Evolutionary conservation across 1,140 invertebrate species (phyloP).

Genomic region (Drosophila lini): DNA sequence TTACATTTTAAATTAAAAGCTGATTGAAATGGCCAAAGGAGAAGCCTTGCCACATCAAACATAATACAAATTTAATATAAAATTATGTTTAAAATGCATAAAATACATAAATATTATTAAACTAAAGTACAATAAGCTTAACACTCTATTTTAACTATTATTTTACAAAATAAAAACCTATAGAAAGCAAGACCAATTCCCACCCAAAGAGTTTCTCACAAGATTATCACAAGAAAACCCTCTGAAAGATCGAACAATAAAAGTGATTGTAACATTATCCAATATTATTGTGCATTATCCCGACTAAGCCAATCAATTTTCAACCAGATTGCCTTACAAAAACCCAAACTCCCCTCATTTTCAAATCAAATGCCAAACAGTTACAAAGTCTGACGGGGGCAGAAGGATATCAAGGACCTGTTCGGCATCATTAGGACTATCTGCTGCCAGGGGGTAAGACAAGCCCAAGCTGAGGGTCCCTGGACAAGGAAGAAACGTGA

Average conservation of each 20-base stretch:
- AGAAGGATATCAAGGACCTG: constrained; percentile 23
- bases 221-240: background rate
- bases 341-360: constrained; percentile 5
- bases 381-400: constrained; percentile 52
- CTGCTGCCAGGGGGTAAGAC: constrained; percentile 52
- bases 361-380: constrained; percentile 42
- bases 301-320: constrained; percentile 35
- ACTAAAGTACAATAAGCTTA: background rate
- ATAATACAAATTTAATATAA: accelerated
- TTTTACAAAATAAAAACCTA: background rate
- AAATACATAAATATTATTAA: background rate
- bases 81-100: background rate
- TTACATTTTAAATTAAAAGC: background rate
- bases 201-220: constrained; percentile 1
- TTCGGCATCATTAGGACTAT: constrained; percentile 52
- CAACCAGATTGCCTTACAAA: constrained; percentile 10
- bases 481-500: constrained; percentile 53
- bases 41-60: too few relatives aligned
- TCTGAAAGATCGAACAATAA: constrained; percentile 25
- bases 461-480: constrained; percentile 64
- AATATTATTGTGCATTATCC: constrained; percentile 39
- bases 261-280: constrained; percentile 55
- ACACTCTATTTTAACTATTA: background rate
- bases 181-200: background rate
- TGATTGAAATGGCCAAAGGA: background rate